Conservation (phyloP, 2,888 invertebrate genomes). For the Leptarthrus brevirostris region DNA sequence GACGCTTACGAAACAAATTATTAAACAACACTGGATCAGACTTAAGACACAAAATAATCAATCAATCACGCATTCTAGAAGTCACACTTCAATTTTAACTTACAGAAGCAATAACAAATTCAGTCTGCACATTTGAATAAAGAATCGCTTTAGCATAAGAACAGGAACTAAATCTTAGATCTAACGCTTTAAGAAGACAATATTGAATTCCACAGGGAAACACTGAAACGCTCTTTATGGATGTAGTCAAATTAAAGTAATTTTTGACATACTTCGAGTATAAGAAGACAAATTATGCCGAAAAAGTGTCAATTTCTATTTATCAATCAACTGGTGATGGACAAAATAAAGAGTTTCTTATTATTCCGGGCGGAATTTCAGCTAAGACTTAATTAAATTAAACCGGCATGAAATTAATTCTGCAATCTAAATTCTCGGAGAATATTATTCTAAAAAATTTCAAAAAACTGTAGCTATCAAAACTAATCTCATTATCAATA, state of each 20-base stretch:
- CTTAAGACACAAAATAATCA: background rate
- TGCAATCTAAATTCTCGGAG: too few species aligned
- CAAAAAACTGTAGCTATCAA: constrained; percentile 6
- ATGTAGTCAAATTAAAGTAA: constrained; percentile 18
- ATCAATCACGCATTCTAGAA: background rate
- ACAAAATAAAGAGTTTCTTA: background rate
- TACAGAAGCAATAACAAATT: constrained; percentile 15
- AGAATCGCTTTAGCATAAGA: constrained; percentile 18
- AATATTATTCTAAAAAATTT: too few species aligned
- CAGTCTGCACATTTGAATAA: constrained; percentile 35
- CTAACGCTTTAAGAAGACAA: constrained; percentile 45
- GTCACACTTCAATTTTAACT: too few species aligned
- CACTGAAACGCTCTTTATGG: constrained; percentile 27
- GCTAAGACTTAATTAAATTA: too few species aligned
- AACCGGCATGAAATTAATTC: too few species aligned
- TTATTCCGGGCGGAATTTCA: too few species aligned
- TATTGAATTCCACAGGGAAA: constrained; percentile 38
- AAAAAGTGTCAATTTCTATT: constrained; percentile 34
- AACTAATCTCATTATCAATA: background rate
- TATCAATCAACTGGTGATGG: constrained; percentile 5
- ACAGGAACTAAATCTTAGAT: constrained; percentile 27
- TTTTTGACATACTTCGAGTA: constrained; percentile 19
- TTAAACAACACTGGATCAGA: background rate
- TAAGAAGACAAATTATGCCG: background rate
- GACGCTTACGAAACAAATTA: background rate